Base-by-base conservation (phyloP, 2,797 vertebrate genomes). In the Chromis chromis region DNA sequence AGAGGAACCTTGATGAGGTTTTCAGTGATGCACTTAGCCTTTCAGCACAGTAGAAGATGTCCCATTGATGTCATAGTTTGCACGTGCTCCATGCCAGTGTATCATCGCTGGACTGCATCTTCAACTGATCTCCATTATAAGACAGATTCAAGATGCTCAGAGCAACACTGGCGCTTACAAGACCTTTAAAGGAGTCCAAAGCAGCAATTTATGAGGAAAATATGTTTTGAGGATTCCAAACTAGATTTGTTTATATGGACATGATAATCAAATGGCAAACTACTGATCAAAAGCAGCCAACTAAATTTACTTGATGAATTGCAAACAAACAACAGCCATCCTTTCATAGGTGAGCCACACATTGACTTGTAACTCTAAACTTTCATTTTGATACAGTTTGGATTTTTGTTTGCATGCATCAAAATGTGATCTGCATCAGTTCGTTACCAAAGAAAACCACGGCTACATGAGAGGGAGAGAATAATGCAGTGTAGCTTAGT, bases 21-120 rank as follows among this genome's bases (percentile, higher is more conserved):
- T 87, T 82, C 77, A 78, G 70, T 6, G 69, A 84, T 71, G 78
- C 70, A 79, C 76, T 89, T 85, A 84, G 65, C 76, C 79, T 88
- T 88, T 87, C 85, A 89, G 69, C 85, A 60, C 77, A 16, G 60
- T 13, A 56, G 39, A 80, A 68, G 74, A 84, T 19, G 14, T 76
- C 53, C 36, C 55, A 78, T 48, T 83, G 86, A 86, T 83, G 72
- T 86, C 85, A 79, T 71, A 42, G 66, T 76, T 64, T 67, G 70
- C 55, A 72, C 60, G 52, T 24, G 58, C 65, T 69, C 49, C 50
- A 10, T 70, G 59, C 36, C 36, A 50, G 59, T 22, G 55, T 40
- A 19, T 81, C 60, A 61, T 55, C 17, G 24, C 66, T 39, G 24
- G 19, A 39, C 49, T 53, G 16, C n/a, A 54, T 28, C 36, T 50